Base-by-base conservation (phyloP, 2,113 vertebrate genomes). In the Myotis yumanensis region DNA sequence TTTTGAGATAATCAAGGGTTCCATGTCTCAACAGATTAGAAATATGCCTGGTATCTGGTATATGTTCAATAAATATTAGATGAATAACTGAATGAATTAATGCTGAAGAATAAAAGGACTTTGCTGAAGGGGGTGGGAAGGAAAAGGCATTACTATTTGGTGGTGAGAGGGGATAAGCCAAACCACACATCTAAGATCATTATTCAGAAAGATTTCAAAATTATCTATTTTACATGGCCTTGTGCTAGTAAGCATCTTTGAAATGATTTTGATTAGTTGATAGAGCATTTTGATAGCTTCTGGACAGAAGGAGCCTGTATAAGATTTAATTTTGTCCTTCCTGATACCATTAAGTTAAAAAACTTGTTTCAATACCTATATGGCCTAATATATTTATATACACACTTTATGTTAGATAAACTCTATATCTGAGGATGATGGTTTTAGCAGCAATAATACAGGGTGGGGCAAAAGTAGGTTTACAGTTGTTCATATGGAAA, bases 131-230 rank as follows among this genome's bases (percentile, higher is more conserved):
- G 48, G 28, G 40, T 30, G 15, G 37, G 54, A n/a, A 54, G 6
- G 43, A 43, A 23, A 48, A 84, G 48, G 8, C 20, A 40, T 37
- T 91, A 8, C 32, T 52, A 57, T 37, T 32, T 73, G 48, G 43
- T 69, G 6, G 18, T 25, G 7, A 62, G 32, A 28, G 16, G 35
- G 32, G 40, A 4, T 28, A 91, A 91, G n/a, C 10, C 71, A 91
- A 93, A 86, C 18, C 20, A 51, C 12, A 12, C 4, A 1, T 80
- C 32, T 57, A 18, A 68, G 46, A 4, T 64, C 35, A 57, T 86
- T 92, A 69, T 83, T 89, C 6, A 64, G 51, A 93, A 88, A 6
- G 8, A 89, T 86, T 96, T 96, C 75, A 52, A 54, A 69, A 30
- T 80, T 73, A n/a, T 17, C 16, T 51, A 18, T 28, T 79, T 59